Base-by-base conservation (phyloP, 2,797 vertebrate species). In the Anguilla marmorata region DNA sequence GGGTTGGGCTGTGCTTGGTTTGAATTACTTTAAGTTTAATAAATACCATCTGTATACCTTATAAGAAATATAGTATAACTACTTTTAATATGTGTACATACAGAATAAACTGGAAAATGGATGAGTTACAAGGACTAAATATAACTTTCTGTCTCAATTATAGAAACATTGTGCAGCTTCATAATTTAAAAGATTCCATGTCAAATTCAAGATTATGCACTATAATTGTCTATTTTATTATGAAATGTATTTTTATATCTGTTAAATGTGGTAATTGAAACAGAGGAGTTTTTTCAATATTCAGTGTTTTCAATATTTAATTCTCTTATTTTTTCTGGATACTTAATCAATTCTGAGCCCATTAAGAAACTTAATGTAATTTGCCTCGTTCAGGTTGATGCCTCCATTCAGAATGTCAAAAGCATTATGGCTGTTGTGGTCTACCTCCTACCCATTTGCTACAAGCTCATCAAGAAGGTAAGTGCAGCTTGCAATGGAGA, bases 321-420 rank as follows among this genome's bases (percentile, higher is more conserved):
- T 27, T 72, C 9, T 72, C 27, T 30, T 27, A 72, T 72, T 30
- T 30, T 8, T 72, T 9, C 8, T 30, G 9, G 9, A 72, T 30
- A 6, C n/a, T 72, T 72, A 72, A 72, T 45, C 27, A 72, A 72
- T 72, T 27, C 27, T 72, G 69, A 30, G 11, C 69, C 69, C 27
- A 72, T 72, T 11, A 72, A 72, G 8, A 72, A 72, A 27, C n/a
- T 41, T 76, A 12, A 12, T 30, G 12, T 41, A 19, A 76, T 76
- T 76, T 76, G 30, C 14, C 33, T 41, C 58, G 33, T 45, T 69
- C n/a, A 99, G 98, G 97, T 99, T 93, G 98, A 99, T 84, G 96
- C 96, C 0, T 98, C 96, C 90, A 97, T 99, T 94, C 97, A 97
- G 90, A 97, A 97, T 92, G 96, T 97, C 87, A 97, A 96, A 93